phyloP scores from a whole-genome alignment of 2,113 vertebrate species.

The Greenwoodochromis staneri region DNA sequence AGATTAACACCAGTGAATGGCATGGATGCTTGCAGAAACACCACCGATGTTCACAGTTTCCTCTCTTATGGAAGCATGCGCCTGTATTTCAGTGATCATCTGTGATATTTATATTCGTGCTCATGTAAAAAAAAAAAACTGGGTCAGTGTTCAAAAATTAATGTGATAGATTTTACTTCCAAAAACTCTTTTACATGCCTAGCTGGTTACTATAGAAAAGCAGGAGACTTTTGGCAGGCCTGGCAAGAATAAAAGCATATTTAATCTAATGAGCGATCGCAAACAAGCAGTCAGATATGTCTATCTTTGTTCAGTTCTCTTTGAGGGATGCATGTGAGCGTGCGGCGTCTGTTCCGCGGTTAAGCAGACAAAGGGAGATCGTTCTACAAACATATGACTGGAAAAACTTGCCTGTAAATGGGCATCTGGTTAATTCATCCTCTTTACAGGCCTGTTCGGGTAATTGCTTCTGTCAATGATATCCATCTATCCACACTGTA shows the following conservation, averaged over 20 bases:
- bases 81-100: neutral
- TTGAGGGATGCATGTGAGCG: neutral
- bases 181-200: constrained; percentile 22
- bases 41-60: neutral
- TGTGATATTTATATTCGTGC: constrained; percentile 9
- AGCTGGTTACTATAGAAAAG: neutral
- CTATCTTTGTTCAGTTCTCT: neutral
- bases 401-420: constrained; percentile 28
- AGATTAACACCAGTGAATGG: neutral
- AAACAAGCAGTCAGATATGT: neutral
- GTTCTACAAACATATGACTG: constrained; percentile 3
- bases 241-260: neutral
- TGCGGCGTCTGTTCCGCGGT: neutral
- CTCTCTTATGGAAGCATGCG: neutral
- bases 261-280: neutral
- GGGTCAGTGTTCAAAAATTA: constrained; percentile 52
- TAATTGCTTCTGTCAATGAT: constrained; percentile 54
- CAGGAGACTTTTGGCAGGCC: neutral
- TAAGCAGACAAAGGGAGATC: neutral
- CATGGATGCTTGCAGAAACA: neutral
- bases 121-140: constrained; percentile 36
- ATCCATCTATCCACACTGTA: constrained; percentile 44
- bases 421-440: constrained; percentile 29
- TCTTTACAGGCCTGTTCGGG: constrained; percentile 14
- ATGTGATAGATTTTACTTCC: constrained; percentile 38